These are phyloP conservation scores for Malacoraja senta DNA, from an alignment of 2,797 vertebrate genomes.

Conservation along the genomic window DNA sequence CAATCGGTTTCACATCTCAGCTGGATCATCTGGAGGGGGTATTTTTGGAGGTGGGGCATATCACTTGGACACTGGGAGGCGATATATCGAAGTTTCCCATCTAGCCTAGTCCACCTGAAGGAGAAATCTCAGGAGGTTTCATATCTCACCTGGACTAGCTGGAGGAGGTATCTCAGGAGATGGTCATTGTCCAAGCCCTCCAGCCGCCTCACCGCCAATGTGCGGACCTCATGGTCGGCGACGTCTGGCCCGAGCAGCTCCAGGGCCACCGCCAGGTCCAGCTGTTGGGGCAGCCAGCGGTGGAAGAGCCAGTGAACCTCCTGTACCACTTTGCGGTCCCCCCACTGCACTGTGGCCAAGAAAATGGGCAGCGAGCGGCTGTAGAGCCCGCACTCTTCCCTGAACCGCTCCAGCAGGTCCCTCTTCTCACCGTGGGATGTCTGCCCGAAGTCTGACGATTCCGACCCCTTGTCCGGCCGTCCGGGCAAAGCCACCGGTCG, in stretches of 20 bases:
- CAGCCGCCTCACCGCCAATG: constrained; percentile 59
- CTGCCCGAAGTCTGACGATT: background rate
- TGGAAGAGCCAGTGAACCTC: constrained; percentile 64
- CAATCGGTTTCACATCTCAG: too few species aligned
- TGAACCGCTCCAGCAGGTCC: constrained; percentile 42
- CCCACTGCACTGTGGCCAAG: constrained; percentile 59
- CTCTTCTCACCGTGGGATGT: background rate
- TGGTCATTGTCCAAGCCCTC: constrained; percentile 62
- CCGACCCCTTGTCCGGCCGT: background rate
- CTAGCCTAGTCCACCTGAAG: too few species aligned
- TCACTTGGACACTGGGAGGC: too few species aligned
- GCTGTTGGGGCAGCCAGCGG: constrained; percentile 54
- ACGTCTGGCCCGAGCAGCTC: constrained; percentile 65
- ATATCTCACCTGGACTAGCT: constrained; percentile 63
- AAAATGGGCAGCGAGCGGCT: constrained; percentile 59
- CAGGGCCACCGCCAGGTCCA: constrained; percentile 62
- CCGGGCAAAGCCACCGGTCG: constrained; percentile 63
- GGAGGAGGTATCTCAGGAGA: constrained; percentile 63
- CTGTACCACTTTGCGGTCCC: constrained; percentile 53
- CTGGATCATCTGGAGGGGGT: too few species aligned
- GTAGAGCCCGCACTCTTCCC: constrained; percentile 55
- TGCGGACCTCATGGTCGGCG: constrained; percentile 58
- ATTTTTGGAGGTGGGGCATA: too few species aligned
- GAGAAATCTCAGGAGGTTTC: background rate
- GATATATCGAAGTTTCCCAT: too few species aligned